These are phyloP conservation scores for Metacarcinus magister DNA, from an alignment of 2,888 invertebrate species.

Conservation along the genomic window DNA sequence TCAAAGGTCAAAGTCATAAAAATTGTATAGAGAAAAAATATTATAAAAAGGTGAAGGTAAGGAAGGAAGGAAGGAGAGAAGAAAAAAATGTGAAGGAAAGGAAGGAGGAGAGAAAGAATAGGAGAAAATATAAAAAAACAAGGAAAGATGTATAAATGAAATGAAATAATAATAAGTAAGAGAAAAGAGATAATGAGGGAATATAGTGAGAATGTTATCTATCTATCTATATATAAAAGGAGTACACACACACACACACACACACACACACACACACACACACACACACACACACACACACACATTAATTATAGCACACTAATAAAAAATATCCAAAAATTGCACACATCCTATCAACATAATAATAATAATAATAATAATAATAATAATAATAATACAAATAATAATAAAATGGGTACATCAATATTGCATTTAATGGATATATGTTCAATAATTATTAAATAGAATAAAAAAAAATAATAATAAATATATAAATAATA, in stretches of 20 bases:
- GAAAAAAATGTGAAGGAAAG: neutral
- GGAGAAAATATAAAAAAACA: neutral
- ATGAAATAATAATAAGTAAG: neutral
- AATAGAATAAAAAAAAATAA: neutral
- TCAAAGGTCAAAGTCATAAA: neutral
- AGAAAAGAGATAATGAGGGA: neutral
- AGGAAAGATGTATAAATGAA: neutral
- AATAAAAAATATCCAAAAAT: neutral
- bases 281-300: neutral
- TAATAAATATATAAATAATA: neutral
- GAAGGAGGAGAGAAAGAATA: neutral
- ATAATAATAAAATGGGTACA: neutral
- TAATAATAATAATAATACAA: neutral
- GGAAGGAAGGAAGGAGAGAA: neutral
- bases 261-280: conserved; percentile 26
- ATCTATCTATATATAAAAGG: neutral
- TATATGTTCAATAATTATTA: neutral
- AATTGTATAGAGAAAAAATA: neutral
- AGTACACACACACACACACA: neutral
- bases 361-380: neutral
- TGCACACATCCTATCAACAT: too few species aligned
- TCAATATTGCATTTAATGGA: neutral
- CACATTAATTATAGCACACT: neutral
- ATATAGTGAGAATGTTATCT: neutral
- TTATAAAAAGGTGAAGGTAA: neutral